These are phyloP conservation scores for Pteronotus mesoamericanus DNA, from an alignment of 2,797 vertebrate species.

Conservation along the genomic window DNA sequence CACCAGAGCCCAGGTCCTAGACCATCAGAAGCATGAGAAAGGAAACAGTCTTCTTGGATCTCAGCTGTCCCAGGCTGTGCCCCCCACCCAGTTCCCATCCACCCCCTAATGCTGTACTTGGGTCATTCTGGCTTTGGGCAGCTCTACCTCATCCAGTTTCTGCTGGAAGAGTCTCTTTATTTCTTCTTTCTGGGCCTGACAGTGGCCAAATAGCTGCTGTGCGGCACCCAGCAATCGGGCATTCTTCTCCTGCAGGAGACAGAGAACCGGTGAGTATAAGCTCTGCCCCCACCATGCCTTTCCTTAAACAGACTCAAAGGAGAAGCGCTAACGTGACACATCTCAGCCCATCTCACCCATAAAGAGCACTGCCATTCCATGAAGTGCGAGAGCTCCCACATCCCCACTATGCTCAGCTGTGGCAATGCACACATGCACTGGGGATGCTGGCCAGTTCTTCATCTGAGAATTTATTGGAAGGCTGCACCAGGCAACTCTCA, in stretches of 20 bases:
- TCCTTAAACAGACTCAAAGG: neutral
- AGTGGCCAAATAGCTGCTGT: slow-evolving; percentile 92
- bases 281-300: neutral
- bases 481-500: neutral
- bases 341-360: neutral
- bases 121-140: neutral
- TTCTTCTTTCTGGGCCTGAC: slow-evolving; percentile 95
- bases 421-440: neutral
- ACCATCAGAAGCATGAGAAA: too few species aligned
- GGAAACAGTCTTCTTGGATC: too few species aligned
- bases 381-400: too few species aligned
- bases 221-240: slow-evolving; percentile 91
- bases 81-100: too few species aligned
- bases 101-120: neutral
- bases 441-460: neutral
- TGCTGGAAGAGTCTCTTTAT: slow-evolving; percentile 95
- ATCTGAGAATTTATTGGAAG: neutral
- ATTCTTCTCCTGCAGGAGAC: slow-evolving; percentile 89
- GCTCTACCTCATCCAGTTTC: slow-evolving; percentile 94
- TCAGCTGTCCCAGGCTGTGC: too few species aligned
- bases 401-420: neutral
- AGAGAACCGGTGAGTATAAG: neutral
- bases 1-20: neutral
- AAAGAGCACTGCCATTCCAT: neutral
- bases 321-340: neutral